These are phyloP conservation scores for Grapholita molesta DNA, from an alignment of 1,140 invertebrate species.

Conservation along the genomic window DNA sequence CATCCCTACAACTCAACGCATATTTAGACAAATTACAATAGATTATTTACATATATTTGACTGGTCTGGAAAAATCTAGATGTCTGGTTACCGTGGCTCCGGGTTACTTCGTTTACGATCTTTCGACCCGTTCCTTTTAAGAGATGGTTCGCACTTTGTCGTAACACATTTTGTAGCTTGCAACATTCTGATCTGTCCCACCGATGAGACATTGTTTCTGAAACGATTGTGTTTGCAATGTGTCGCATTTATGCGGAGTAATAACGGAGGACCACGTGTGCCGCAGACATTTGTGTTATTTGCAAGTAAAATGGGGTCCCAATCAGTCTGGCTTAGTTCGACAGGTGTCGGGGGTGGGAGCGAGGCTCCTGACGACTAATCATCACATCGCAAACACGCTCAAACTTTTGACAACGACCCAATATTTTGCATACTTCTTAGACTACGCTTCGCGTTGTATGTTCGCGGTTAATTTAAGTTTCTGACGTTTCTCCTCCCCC, in stretches of 20 bases:
- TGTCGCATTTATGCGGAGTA: conserved; percentile 2
- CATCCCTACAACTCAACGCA: too few species aligned
- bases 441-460: conserved; percentile 3
- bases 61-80: background rate
- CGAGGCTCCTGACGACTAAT: conserved; percentile 36
- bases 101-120: background rate
- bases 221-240: conserved; percentile 13
- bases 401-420: conserved; percentile 28
- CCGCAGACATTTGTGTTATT: conserved; percentile 12
- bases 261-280: conserved; percentile 12
- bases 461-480: conserved; percentile 9
- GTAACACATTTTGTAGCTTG: background rate
- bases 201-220: background rate
- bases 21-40: too few species aligned
- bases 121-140: conserved; percentile 1
- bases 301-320: conserved; percentile 27
- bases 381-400: conserved; percentile 31
- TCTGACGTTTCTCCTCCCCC: conserved; percentile 4
- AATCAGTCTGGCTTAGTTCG: conserved; percentile 49
- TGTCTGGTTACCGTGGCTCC: background rate
- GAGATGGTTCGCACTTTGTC: conserved; percentile 2
- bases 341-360: conserved; percentile 38
- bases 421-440: conserved; percentile 22
- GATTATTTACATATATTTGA: too few species aligned
- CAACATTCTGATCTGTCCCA: background rate